Evolutionary conservation across 2,888 invertebrate species (phyloP), one percentile per base, ranked within the genome.

Genomic region (Miltochrista miniata): DNA sequence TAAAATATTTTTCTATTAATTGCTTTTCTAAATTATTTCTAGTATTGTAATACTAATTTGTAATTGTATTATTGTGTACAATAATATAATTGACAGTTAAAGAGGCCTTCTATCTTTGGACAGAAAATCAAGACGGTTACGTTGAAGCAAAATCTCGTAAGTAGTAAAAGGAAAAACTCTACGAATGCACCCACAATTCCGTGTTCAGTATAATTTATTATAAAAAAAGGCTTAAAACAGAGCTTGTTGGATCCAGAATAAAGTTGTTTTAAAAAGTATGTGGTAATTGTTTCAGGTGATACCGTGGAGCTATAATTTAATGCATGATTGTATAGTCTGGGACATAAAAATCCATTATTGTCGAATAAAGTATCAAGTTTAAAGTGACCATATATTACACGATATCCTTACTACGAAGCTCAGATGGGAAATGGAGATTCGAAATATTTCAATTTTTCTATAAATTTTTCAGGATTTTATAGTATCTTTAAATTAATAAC

Each of bases 161-260:
- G 54, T 55, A 52, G 53, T 58, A 66, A 60, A 62, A 55, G 73
- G 72, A 79, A 81, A 81, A 76, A 79, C 74, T 72, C 74, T 72
- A 75, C 76, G 76, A 73, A 75, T 78, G 79, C 79, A 82, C 79
- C 78, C 79, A 65, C 78, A 72, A 77, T 72, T 70, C 75, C 72
- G 75, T 77, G 71, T 72, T 78, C 66, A 62, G 81, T 85, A 88
- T 87, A 88, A 88, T 89, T 88, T 89, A 89, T 87, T 81, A 84
- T 81, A 72, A 65, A 81, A 85, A 85, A 87, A 85, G 87, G 85
- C 88, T 87, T 84, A 82, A 85, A 88, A 86, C 86, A 85, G 83
- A 83, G 82, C 84, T 83, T 78, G 76, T 72, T 72, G 70, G 77
- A 80, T 79, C 81, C 71, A 72, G 76, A 79, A 79, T 82, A 81